These are phyloP conservation scores for Grantiella picta DNA, from an alignment of 2,113 vertebrate species.

Conservation along the genomic window DNA sequence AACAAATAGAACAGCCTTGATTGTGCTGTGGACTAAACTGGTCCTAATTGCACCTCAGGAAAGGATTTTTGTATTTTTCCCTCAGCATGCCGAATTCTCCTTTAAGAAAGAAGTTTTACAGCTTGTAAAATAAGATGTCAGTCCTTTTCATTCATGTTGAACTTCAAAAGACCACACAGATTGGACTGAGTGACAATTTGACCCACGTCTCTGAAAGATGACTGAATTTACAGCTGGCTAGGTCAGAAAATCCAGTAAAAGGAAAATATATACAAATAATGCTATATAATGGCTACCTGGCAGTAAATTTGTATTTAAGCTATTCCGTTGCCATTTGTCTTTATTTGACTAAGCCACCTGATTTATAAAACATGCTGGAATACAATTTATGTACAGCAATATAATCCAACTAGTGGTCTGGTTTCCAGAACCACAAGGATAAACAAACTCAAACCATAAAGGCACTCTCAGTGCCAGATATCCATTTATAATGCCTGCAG, in stretches of 20 bases:
- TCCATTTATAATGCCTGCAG: constrained; percentile 13
- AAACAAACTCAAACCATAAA: constrained; percentile 28
- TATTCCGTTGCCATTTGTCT: not conserved
- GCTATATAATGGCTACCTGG: not conserved
- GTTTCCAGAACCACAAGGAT: constrained; percentile 19
- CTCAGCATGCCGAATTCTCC: not conserved
- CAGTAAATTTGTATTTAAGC: not conserved
- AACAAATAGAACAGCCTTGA: not conserved
- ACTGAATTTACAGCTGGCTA: not conserved
- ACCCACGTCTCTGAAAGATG: not conserved
- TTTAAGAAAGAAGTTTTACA: not conserved
- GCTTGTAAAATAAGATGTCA: not conserved
- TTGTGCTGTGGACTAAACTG: not conserved
- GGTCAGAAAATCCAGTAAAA: not conserved
- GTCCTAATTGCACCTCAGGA: not conserved
- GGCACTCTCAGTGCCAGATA: constrained; percentile 10
- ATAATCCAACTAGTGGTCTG: constrained; percentile 9
- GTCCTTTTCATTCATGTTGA: not conserved
- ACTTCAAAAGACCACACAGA: not conserved
- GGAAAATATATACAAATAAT: not conserved
- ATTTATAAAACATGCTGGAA: constrained; percentile 20
- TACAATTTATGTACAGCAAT: not conserved
- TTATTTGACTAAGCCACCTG: constrained; percentile 1
- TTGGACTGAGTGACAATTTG: not conserved
- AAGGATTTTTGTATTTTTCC: not conserved